Percentiles rank a stretch among this genome's conserved stretches.
phyloP scores from a whole-genome alignment of 1,140 invertebrate species.

The Trichonephila clavipes region DNA sequence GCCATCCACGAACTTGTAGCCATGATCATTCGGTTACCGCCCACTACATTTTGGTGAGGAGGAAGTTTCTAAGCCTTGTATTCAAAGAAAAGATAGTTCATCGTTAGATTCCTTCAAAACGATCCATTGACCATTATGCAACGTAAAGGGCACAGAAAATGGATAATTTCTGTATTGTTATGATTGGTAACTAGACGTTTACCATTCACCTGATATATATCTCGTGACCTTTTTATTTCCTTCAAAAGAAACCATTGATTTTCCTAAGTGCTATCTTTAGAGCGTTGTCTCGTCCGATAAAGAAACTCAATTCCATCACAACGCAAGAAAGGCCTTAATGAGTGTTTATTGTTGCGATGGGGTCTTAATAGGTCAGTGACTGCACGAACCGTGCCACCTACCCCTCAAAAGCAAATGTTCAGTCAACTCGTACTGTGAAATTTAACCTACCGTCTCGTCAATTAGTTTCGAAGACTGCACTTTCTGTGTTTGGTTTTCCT shows the following conservation, averaged over 20 bases:
- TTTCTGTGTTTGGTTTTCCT: neutral
- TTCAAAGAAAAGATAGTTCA: too few relatives aligned
- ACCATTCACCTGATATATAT: too few relatives aligned
- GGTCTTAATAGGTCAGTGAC: neutral
- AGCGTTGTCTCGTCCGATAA: neutral
- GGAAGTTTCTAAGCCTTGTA: too few relatives aligned
- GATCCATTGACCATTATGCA: too few relatives aligned
- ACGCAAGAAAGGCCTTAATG: neutral
- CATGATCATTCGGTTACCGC: too few relatives aligned
- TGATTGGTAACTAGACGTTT: too few relatives aligned
- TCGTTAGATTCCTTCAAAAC: too few relatives aligned
- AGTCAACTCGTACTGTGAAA: neutral
- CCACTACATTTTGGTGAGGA: too few relatives aligned
- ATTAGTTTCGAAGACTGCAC: neutral
- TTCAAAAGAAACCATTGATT: neutral
- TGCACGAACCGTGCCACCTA: neutral
- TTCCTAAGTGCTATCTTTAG: neutral
- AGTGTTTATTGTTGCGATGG: constrained; percentile 12
- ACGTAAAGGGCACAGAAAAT: too few relatives aligned
- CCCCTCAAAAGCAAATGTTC: neutral
- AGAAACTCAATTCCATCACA: neutral
- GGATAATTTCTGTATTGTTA: too few relatives aligned
- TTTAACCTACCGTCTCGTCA: neutral
- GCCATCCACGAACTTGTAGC: too few relatives aligned
- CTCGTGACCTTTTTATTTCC: too few relatives aligned